Base-by-base conservation (phyloP, 2,797 vertebrate genomes). In the Hydrocynus forskahlii region DNA sequence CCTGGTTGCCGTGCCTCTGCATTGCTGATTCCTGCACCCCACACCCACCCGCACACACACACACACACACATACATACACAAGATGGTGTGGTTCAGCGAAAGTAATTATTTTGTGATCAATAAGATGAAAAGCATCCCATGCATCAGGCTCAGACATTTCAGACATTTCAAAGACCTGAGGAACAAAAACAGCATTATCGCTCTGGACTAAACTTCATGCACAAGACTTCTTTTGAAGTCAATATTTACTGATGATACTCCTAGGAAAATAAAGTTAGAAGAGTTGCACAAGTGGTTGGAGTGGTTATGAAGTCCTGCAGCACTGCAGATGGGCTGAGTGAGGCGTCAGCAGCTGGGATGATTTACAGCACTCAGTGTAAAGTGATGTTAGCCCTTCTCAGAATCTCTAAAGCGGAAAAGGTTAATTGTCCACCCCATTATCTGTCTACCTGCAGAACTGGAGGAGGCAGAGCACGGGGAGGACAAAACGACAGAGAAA, bases 1-100 rank as follows among this genome's bases (percentile, higher is more conserved):
- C 98, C 97, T 0, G 97, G 97, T 66, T 99, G 98, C 64, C 98
- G 94, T 0, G 98, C 97, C 88, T 99, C 98, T 0, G 97, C 96
- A 0, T 99, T 99, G 88, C 98, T 99, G 88, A 99, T 99, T 78
- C 97, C 98, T 99, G 90, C 38, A 55, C 8, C 19, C 52, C 40
- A 82, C 64, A 78, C 19, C 76, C 29, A 63, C 59, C 67, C 25
- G 57, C 13, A 69, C 48, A 17, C 45, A 25, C 67, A 50, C 43
- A 80, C 45, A 63, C 64, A 75, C 35, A 62, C 13, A 73, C 45
- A 16, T n/a, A 48, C 66, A 45, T 19, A 70, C 17, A 21, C 5
- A 48, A 6, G 67, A 23, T 1, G 50, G 12, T 19, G 55, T 29
- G 29, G 8, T 40, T 64, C 8, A 59, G 71, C 9, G n/a, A 17